A percentile compares a stretch with the other conserved stretches of the same genome.
These are phyloP conservation scores for Sarcophaga variegata DNA, from an alignment of 2,888 invertebrate genomes.

Conservation along the genomic window DNA sequence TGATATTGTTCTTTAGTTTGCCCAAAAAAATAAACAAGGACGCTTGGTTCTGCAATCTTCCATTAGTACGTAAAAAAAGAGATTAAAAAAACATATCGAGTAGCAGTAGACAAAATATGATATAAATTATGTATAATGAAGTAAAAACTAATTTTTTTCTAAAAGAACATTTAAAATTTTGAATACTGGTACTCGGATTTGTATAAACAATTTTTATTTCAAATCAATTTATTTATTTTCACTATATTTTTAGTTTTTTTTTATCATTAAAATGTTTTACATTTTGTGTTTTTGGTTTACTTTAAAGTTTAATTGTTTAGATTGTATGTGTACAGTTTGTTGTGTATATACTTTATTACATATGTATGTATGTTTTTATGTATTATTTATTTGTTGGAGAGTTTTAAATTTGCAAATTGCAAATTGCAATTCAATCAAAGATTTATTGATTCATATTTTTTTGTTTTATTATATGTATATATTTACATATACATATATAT, in stretches of 20 bases:
- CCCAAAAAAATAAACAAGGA: too few relatives aligned
- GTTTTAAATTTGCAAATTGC: neutral
- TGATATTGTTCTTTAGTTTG: too few relatives aligned
- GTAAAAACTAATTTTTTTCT: too few relatives aligned
- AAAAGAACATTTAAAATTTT: too few relatives aligned
- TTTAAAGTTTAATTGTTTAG: conserved; percentile 9
- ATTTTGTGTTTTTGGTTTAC: conserved; percentile 35
- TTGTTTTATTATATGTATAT: conserved; percentile 1
- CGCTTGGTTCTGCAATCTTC: too few relatives aligned
- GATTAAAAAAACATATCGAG: too few relatives aligned
- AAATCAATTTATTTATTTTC: conserved; percentile 53
- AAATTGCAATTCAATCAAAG: neutral
- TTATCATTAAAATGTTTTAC: conserved; percentile 48
- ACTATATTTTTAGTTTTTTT: conserved; percentile 43
- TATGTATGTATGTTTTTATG: conserved; percentile 1
- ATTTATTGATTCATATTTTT: conserved; percentile 2
- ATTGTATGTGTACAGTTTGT: conserved; percentile 13
- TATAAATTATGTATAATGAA: too few relatives aligned
- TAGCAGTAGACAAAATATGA: too few relatives aligned
- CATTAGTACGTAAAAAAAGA: too few relatives aligned
- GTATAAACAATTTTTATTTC: conserved; percentile 29
- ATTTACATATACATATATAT: neutral
- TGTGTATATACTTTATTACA: conserved; percentile 18
- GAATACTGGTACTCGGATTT: neutral
- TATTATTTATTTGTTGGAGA: neutral